Percentiles rank a stretch among this genome's conserved stretches.
Conservation (phyloP, 2,113 vertebrate genomes). For the Budorcas taxicolor region DNA sequence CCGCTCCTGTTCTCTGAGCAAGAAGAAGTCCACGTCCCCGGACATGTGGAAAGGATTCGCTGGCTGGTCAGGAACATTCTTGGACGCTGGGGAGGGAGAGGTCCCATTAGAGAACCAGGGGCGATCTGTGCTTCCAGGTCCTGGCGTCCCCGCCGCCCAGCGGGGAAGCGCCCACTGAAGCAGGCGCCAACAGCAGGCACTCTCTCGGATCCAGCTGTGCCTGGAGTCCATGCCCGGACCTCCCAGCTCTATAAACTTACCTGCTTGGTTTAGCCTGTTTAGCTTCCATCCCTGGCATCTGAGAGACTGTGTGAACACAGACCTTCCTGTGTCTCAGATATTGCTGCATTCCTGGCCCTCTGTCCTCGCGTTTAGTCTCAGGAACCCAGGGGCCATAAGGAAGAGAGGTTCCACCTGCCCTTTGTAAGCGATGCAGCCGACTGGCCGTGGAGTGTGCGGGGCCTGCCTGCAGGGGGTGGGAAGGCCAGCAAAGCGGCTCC, state of each 20-base stretch:
- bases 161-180: fast-evolving
- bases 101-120: background rate
- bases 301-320: background rate
- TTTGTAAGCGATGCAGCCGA: no score
- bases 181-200: fast-evolving
- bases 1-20: slow-evolving; percentile 75
- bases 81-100: background rate
- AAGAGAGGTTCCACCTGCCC: background rate
- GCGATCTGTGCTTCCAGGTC: background rate
- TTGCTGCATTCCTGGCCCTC: background rate
- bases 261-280: background rate
- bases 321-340: background rate
- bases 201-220: background rate
- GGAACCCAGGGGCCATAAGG: background rate
- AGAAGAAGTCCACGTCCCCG: slow-evolving; percentile 74
- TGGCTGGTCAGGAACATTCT: fast-evolving
- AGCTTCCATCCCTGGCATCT: background rate
- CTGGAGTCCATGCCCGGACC: background rate
- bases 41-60: slow-evolving; percentile 69
- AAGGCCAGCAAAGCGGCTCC: fast-evolving
- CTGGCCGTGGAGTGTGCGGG: background rate
- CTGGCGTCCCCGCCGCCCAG: background rate
- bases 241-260: background rate
- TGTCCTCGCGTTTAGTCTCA: background rate
- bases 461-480: background rate